A percentile compares a stretch with the other conserved stretches of the same genome.
These are phyloP conservation scores for Rhopalosiphum nymphaeae DNA, from an alignment of 2,888 invertebrate genomes.

Conservation along the genomic window DNA sequence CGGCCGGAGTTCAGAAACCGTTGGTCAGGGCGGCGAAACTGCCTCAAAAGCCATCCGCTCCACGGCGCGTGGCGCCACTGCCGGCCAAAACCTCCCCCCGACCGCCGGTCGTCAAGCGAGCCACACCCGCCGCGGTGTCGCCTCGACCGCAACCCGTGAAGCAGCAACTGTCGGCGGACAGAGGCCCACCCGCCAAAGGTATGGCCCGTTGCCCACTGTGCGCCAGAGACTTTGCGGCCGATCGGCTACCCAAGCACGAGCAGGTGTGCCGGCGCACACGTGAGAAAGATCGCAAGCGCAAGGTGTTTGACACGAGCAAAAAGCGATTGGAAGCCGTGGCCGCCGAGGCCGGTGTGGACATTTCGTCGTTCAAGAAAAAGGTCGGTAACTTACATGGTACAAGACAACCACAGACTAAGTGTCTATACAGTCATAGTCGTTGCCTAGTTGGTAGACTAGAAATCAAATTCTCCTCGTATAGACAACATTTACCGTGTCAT, in stretches of 20 bases:
- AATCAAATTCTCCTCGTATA: too few species aligned
- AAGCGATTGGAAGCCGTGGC: constrained; percentile 93
- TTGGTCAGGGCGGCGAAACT: background rate
- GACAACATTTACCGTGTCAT: background rate
- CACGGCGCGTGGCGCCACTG: constrained; percentile 63
- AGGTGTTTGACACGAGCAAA: constrained; percentile 91
- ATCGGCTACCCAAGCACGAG: constrained; percentile 86
- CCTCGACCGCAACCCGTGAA: constrained; percentile 75
- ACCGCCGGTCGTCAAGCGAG: constrained; percentile 70
- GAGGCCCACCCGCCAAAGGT: constrained; percentile 87
- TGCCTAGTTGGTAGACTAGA: too few species aligned
- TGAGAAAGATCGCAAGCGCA: constrained; percentile 85
- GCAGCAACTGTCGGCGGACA: constrained; percentile 71
- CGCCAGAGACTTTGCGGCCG: constrained; percentile 83
- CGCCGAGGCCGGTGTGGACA: constrained; percentile 76
- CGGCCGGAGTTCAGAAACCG: background rate
- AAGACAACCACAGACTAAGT: too few species aligned
- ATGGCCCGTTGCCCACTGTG: constrained; percentile 85
- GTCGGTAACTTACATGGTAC: background rate
- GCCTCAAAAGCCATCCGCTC: constrained; percentile 46
- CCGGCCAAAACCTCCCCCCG: constrained; percentile 19
- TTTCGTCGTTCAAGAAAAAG: constrained; percentile 37
- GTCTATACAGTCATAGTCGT: too few species aligned
- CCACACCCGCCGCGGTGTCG: constrained; percentile 83
- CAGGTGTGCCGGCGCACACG: constrained; percentile 85